phyloP scores from a whole-genome alignment of 2,797 vertebrate genomes.

The Numenius phaeopus region DNA sequence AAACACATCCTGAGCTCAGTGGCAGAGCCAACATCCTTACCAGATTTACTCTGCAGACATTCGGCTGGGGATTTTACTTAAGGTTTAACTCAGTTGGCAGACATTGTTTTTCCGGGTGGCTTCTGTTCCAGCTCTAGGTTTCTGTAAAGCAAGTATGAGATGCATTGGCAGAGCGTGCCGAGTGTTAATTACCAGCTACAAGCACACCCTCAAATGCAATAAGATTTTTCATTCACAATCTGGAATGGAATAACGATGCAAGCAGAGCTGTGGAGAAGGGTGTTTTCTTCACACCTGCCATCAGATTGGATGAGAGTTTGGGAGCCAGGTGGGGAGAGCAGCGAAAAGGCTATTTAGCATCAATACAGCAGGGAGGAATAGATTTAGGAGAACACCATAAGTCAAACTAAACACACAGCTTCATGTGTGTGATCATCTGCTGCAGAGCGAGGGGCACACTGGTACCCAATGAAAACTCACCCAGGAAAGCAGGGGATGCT shows the following conservation, averaged over 20 bases:
- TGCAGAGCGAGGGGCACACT: background rate
- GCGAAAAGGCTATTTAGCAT: background rate
- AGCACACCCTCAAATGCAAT: background rate
- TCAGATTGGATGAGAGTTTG: background rate
- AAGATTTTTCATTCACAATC: slow-evolving; percentile 52
- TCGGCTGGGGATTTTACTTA: slow-evolving; percentile 52
- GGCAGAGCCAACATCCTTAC: background rate
- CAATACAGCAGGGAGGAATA: background rate
- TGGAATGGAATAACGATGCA: background rate
- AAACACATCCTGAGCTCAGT: slow-evolving; percentile 34
- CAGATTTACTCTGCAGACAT: slow-evolving; percentile 39
- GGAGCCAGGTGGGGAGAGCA: background rate
- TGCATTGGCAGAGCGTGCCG: slow-evolving; percentile 20
- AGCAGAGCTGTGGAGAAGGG: background rate
- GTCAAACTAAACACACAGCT: background rate
- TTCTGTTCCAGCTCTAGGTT: slow-evolving; percentile 56
- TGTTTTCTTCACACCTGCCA: background rate
- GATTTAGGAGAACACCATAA: background rate
- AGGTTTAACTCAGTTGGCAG: slow-evolving; percentile 55
- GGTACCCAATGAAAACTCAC: background rate
- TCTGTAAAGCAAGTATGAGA: slow-evolving; percentile 41
- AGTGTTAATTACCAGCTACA: slow-evolving; percentile 61
- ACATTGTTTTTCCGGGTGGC: background rate
- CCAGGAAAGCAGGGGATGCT: background rate
- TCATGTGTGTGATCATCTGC: background rate